Conservation (phyloP, 2,113 vertebrate species). For the Hyperoodon ampullatus region DNA sequence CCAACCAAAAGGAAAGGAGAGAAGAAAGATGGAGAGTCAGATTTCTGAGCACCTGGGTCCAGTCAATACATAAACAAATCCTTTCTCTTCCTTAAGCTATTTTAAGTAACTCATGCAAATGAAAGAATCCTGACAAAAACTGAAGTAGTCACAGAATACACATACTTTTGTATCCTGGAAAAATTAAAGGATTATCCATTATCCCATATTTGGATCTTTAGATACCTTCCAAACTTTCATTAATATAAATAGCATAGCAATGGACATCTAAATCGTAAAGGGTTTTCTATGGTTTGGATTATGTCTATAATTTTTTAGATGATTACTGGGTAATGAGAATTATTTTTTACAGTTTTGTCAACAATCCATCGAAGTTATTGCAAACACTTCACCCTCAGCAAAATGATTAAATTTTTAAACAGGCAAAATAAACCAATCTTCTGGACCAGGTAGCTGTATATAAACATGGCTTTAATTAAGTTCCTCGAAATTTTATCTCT, state of each 20-base stretch:
- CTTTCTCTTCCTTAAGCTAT: neutral
- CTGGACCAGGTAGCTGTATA: neutral
- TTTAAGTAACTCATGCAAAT: neutral
- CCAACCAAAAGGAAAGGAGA: neutral
- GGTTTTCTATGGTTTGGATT: neutral
- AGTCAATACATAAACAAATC: neutral
- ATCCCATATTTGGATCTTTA: neutral
- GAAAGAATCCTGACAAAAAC: neutral
- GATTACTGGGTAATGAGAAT: neutral
- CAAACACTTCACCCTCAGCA: neutral
- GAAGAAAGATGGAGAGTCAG: neutral
- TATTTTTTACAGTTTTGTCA: neutral
- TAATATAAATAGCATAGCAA: neutral
- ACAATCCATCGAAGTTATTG: neutral
- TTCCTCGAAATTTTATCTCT: neutral
- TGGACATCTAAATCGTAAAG: neutral
- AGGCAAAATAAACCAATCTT: neutral
- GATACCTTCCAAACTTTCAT: neutral
- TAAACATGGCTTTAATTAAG: neutral
- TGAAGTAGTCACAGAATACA: neutral
- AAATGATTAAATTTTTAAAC: too few species aligned
- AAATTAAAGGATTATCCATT: neutral
- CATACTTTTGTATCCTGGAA: neutral
- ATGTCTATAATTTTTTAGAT: neutral
- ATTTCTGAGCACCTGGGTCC: neutral